Evolutionary conservation across 2,797 vertebrate species (phyloP), one percentile per base, ranked within the genome.

Genomic region (Peromyscus nudipes): DNA sequence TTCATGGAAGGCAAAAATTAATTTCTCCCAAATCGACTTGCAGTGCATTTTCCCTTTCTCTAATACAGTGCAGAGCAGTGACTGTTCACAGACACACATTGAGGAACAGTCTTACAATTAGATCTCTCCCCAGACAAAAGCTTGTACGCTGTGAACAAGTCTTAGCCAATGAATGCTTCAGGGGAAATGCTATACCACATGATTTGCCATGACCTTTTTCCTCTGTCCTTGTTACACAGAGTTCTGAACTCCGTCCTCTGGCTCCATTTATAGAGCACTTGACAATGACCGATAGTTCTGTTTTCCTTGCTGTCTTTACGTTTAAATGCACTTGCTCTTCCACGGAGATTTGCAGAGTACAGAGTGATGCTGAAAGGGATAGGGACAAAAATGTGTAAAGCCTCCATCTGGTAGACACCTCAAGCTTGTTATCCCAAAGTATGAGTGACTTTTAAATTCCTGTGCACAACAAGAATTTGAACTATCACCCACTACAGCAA

Each of bases 101-200:
- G 80, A 96, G 86, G 73, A 81, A 75, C 43, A 55, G 73, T 81
- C 8, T 67, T 88, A 85, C 57, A 29, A 97, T 97, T 65, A 91
- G 95, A 81, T 37, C 97, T 94, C 97, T 98, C 91, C 67, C 77
- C 90, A 95, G 91, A 97, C 93, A 97, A 96, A 98, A 98, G 96
- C 94, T 96, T 71, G n/a, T 94, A 91, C 91, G 96, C 91, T 97
- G 31, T 91, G 90, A 85, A 92, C 97, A 97, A 98, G 96, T 97
- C 94, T 97, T 11, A 76, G 89, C 96, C 94, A 94, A 98, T 57
- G 49, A 98, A 60, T 96, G 98, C 98, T 98, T 96, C 92, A 96
- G 97, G 98, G 96, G 23, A 98, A 98, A 98, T 98, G 96, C 97
- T 96, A 76, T 62, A 95, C 91, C 37, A 94, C 95, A 60, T 98